Conservation (phyloP, 2,888 invertebrate species). For the Chalcis sispes region DNA sequence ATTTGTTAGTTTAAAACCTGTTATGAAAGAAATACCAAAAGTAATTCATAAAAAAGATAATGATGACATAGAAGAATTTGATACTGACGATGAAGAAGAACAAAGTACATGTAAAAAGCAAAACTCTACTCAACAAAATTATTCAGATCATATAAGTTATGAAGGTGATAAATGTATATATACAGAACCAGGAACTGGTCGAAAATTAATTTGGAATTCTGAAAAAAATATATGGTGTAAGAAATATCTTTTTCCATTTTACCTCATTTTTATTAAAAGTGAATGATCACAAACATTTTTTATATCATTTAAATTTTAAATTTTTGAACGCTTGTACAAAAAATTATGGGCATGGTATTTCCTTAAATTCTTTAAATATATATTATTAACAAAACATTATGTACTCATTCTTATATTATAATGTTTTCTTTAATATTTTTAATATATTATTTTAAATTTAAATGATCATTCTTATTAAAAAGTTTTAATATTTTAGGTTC, state of each 20-base stretch:
- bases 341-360: too few relatives aligned
- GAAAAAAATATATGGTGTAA: slow-evolving; percentile 72
- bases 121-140: slow-evolving; percentile 50
- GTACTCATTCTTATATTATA: too few relatives aligned
- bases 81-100: slow-evolving; percentile 64
- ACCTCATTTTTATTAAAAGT: slow-evolving; percentile 2
- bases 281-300: too few relatives aligned
- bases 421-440: not conserved
- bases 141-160: slow-evolving; percentile 82
- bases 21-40: slow-evolving; percentile 49
- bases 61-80: slow-evolving; percentile 64
- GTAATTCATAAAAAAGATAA: slow-evolving; percentile 37
- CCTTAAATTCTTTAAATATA: too few relatives aligned
- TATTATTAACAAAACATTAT: too few relatives aligned
- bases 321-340: too few relatives aligned
- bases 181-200: slow-evolving; percentile 84
- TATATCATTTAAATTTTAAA: too few relatives aligned
- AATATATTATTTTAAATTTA: not conserved
- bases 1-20: not conserved
- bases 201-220: slow-evolving; percentile 82
- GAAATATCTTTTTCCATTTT: slow-evolving; percentile 28
- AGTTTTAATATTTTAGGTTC: slow-evolving; percentile 37
- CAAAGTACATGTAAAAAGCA: slow-evolving; percentile 50
- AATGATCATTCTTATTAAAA: too few relatives aligned
- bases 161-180: slow-evolving; percentile 85